Evolutionary conservation across 2,888 invertebrate species (phyloP), one percentile per base, ranked within the genome.

Genomic region (Drosophila planitibia): DNA sequence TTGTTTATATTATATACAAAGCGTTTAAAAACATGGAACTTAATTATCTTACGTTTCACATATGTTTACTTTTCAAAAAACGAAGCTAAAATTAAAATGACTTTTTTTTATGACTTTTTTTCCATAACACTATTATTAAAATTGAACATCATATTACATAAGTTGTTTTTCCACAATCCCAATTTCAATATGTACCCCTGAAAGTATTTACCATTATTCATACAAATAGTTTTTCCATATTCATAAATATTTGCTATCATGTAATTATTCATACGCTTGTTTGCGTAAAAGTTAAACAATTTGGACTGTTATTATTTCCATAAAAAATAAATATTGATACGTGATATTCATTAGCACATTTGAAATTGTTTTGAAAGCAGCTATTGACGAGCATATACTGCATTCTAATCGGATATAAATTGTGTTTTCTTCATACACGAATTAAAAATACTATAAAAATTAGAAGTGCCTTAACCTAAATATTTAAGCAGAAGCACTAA

Each of bases 321-420:
- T 63, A 68, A 66, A 70, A 74, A 73, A 76, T 51, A 54, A 79
- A 74, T 79, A 67, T 33, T 64, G 49, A 69, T 55, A 67, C 73
- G 76, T 79, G 70, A 66, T 57, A 52, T 66, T 76, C 65, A 82
- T 84, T 79, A 79, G 66, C 70, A 76, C 70, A 25, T 65, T 33
- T 19, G 5, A 52, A 74, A 68, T 77, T 25, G n/a, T 28, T 33
- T 33, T 25, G 25, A 39, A 39, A 28, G 7, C 33, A 14, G 16
- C 47, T 9, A 16, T 32, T 25, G 63, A 39, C 51, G 39, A 39
- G 32, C 32, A 39, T 37, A 14, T 49, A 12, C n/a, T 1, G 19
- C n/a, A 32, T 30, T 52, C 6, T 19, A 30, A 52, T 32, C 4
- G 2, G 16, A 10, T 10, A 28, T 1, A 16, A 19, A 25, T 30